Conservation (phyloP, 2,797 vertebrate species). For the Falco rusticolus region DNA sequence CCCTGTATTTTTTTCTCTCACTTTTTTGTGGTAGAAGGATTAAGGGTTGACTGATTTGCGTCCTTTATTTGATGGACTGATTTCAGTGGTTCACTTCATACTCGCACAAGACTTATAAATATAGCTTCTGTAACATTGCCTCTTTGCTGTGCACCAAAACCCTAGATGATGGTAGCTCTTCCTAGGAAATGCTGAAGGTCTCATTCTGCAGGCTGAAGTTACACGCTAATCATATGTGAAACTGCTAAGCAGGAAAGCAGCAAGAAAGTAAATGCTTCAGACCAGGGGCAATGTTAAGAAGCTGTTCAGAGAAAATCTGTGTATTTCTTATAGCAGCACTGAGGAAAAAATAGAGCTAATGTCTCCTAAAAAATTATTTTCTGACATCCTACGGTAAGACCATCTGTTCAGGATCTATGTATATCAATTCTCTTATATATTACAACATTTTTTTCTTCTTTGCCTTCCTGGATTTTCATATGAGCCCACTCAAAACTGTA, state of each 20-base stretch:
- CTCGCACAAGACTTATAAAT: neutral
- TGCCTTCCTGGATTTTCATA: neutral
- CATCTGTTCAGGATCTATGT: neutral
- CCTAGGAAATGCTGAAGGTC: neutral
- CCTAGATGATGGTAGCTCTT: neutral
- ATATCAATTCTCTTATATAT: neutral
- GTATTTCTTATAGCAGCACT: neutral
- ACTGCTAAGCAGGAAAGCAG: neutral
- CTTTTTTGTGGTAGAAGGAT: neutral
- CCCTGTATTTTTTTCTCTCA: neutral
- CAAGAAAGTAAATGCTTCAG: neutral
- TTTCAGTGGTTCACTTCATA: neutral
- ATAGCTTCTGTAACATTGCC: neutral
- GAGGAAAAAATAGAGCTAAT: neutral
- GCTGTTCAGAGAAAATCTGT: neutral
- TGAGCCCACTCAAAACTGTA: neutral
- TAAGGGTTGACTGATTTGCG: neutral
- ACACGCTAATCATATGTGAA: neutral
- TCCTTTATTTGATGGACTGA: neutral
- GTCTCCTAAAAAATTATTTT: neutral
- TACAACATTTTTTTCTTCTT: neutral
- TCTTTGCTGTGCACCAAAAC: neutral
- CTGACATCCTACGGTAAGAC: neutral
- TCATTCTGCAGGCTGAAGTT: neutral
- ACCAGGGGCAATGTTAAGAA: neutral